phyloP scores from a whole-genome alignment of 1,140 invertebrate genomes.

The Pachyrhynchus sulphureomaculatus region DNA sequence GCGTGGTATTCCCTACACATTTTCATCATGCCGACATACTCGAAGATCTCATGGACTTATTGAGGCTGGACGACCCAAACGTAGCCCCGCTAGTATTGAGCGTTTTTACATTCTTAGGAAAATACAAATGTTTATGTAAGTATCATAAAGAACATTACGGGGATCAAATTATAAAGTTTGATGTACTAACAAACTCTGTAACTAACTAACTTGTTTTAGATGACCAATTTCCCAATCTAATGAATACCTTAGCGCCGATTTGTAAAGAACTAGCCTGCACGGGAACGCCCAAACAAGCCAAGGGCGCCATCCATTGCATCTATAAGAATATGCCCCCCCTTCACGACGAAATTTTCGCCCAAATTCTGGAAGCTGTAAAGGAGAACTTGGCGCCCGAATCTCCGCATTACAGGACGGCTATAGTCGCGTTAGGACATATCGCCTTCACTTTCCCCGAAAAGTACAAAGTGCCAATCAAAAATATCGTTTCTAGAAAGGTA shows the following conservation, averaged over 20 bases:
- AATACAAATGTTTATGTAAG: constrained; percentile 77
- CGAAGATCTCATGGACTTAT: constrained; percentile 73
- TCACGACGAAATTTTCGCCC: constrained; percentile 79
- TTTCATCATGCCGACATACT: constrained; percentile 87
- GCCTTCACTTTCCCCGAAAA: constrained; percentile 87
- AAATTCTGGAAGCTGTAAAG: constrained; percentile 82
- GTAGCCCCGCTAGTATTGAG: constrained; percentile 80
- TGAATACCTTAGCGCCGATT: constrained; percentile 75
- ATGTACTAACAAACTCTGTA: neutral
- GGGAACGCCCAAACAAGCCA: constrained; percentile 92
- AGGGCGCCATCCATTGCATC: constrained; percentile 92
- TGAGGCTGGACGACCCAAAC: constrained; percentile 79
- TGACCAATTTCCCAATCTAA: constrained; percentile 70
- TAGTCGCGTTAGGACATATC: constrained; percentile 92
- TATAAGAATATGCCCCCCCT: constrained; percentile 81
- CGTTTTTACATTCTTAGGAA: constrained; percentile 84
- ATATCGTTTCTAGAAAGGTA: constrained; percentile 89
- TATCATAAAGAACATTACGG: constrained; percentile 30
- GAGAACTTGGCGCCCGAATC: constrained; percentile 75
- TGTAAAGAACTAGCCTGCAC: constrained; percentile 84
- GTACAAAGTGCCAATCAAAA: constrained; percentile 87
- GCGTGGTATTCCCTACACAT: constrained; percentile 89
- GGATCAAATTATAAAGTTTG: neutral
- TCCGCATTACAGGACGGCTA: constrained; percentile 86
- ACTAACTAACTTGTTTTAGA: constrained; percentile 55